These are phyloP conservation scores for Sarcophaga peregrina DNA, from an alignment of 1,140 invertebrate genomes.

Conservation along the genomic window DNA sequence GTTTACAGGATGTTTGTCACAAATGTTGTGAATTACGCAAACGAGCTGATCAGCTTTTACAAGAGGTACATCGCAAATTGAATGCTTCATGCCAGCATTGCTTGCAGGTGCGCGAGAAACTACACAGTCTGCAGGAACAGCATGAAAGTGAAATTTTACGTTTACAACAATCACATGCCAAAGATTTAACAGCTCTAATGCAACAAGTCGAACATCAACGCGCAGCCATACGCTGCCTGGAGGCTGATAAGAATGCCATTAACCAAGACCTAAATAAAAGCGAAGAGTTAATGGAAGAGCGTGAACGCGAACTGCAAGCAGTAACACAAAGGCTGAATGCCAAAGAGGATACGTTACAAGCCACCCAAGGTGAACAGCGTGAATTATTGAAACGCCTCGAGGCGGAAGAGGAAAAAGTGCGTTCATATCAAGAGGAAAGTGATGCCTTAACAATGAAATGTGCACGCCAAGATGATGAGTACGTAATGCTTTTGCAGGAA, in stretches of 20 bases:
- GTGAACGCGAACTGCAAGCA: constrained; percentile 53
- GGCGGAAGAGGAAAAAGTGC: constrained; percentile 45
- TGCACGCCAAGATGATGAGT: constrained; percentile 56
- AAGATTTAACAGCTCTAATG: constrained; percentile 44
- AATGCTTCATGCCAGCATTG: constrained; percentile 49
- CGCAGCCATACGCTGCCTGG: constrained; percentile 42
- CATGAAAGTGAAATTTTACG: constrained; percentile 60
- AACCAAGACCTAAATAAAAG: constrained; percentile 54
- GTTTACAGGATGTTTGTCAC: constrained; percentile 66
- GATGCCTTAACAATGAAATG: constrained; percentile 51
- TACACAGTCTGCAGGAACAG: constrained; percentile 61
- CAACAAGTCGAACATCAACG: constrained; percentile 51
- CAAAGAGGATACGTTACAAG: constrained; percentile 51
- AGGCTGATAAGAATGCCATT: constrained; percentile 44
- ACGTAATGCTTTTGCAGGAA: constrained; percentile 56
- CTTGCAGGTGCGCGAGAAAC: constrained; percentile 54
- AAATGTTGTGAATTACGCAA: constrained; percentile 66
- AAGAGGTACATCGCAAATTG: constrained; percentile 51
- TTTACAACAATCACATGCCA: constrained; percentile 48
- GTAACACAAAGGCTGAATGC: constrained; percentile 48
- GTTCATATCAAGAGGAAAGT: constrained; percentile 49
- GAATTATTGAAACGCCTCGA: constrained; percentile 47
- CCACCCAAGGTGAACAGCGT: constrained; percentile 44
- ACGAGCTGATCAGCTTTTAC: constrained; percentile 57
- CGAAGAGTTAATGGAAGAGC: constrained; percentile 58